Base-by-base conservation (phyloP, 37 sponge, comb jelly and placozoan genomes). In the Amphimedon queenslandica region DNA sequence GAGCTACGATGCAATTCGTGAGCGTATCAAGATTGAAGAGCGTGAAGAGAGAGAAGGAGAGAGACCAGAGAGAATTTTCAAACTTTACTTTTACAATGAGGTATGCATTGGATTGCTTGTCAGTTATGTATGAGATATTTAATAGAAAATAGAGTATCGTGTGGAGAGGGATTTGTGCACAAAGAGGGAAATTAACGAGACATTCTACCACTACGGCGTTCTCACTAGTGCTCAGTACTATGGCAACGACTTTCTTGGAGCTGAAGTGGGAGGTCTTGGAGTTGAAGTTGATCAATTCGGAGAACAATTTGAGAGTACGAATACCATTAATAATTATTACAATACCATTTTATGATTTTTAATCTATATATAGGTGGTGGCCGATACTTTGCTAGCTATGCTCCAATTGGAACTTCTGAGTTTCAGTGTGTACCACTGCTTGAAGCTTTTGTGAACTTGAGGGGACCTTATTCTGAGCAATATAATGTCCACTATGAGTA, bases 201-300 rank as follows among this genome's bases (percentile, higher is more conserved):
- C 53, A 47, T 47, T 47, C 53, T 13, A 13, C 13, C 53, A 8
- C 13, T 18, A 18, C 13, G 53, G 53, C 13, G 53, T 47, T 18
- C 53, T 47, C 13, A 13, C 8, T 47, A 13, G 53, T 18, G 53
- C 53, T 13, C 8, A 13, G 53, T 47, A 18, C 13, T 13, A 18
- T 47, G 53, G 53, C 13, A 47, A 13, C 13, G 53, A 47, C 13
- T 47, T 8, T 8, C 8, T 47, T 47, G 53, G 53, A 18, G 53
- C 53, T 13, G 53, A 47, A 47, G 13, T 47, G 3, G 21, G 25
- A 3, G 10, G 69, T 6, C 39, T 75, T 47, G 27, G 20, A 5
- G 77, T 75, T 35, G 64, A 76, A 35, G 55, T 68, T 10, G 75
- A 75, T 33, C 25, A 47, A 11, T 29, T 27, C 0, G n/a, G n/a